Percentiles rank a stretch among this genome's conserved stretches.
These are phyloP conservation scores for Amblyjoppa fuscipennis DNA, from an alignment of 2,888 invertebrate genomes.

Conservation along the genomic window DNA sequence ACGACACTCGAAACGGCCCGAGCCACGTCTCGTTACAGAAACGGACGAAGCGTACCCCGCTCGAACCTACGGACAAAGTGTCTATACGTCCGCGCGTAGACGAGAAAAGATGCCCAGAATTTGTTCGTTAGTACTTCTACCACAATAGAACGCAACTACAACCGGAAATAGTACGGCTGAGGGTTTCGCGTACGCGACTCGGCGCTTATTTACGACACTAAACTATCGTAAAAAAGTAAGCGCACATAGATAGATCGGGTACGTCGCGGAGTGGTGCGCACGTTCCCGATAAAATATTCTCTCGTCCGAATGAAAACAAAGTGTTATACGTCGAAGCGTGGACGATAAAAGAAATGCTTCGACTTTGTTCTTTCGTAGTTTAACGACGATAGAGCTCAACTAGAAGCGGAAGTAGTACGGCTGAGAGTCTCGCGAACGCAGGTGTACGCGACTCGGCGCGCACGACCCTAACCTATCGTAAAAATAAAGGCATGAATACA, in stretches of 20 bases:
- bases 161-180: neutral
- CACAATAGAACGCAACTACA: no score
- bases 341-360: conserved; percentile 11
- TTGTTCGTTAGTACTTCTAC: neutral
- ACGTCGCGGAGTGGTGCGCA: no score
- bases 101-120: neutral
- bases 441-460: neutral
- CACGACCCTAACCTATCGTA: neutral
- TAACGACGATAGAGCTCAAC: no score
- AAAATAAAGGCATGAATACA: neutral
- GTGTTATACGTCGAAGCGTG: neutral
- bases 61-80: neutral
- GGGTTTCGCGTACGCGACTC: no score
- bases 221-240: no score
- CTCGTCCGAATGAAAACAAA: neutral
- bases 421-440: neutral
- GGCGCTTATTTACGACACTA: no score
- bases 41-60: conserved; percentile 17
- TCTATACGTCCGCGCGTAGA: conserved; percentile 1
- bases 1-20: conserved; percentile 62
- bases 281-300: no score
- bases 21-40: conserved; percentile 49
- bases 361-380: neutral
- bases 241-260: no score
- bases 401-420: neutral